Conservation (phyloP, 2,113 vertebrate genomes). For the Mus pahari region DNA sequence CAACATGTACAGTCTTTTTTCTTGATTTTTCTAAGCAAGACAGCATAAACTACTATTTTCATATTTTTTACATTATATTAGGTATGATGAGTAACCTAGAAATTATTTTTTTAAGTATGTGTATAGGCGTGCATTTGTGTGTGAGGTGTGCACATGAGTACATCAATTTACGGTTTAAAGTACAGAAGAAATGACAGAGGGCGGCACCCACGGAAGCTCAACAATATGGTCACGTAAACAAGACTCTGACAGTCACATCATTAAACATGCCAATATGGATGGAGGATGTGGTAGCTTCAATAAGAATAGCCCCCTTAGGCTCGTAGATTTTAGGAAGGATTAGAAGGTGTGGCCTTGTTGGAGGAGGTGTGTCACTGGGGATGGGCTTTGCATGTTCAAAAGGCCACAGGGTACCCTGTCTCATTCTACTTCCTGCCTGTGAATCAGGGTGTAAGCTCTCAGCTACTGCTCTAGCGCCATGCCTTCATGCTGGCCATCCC, state of each 20-base stretch:
- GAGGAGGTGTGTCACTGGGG: not conserved
- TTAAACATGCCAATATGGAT: not conserved
- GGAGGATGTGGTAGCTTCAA: not conserved
- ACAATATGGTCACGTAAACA: not conserved
- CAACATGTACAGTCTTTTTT: not conserved
- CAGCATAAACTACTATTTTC: not conserved
- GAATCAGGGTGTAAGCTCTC: not conserved
- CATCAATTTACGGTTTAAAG: not conserved
- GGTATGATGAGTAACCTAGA: not conserved
- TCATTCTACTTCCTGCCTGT: not conserved
- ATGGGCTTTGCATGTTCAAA: not conserved
- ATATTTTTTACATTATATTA: not conserved
- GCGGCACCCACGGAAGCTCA: not conserved
- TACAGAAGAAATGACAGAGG: not conserved
- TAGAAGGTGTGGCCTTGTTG: not conserved
- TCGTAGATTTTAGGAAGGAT: not conserved
- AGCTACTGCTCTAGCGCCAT: not conserved
- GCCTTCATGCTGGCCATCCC: not conserved
- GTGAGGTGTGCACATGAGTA: not conserved
- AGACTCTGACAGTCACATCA: not conserved
- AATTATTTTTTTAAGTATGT: not conserved
- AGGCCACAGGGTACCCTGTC: not conserved
- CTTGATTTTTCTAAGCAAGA: slow-evolving; percentile 15
- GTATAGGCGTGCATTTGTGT: not conserved
- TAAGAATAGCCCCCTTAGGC: not conserved